These are phyloP conservation scores for Ceratothoa steindachneri DNA, from an alignment of 2,888 invertebrate species.

Conservation along the genomic window DNA sequence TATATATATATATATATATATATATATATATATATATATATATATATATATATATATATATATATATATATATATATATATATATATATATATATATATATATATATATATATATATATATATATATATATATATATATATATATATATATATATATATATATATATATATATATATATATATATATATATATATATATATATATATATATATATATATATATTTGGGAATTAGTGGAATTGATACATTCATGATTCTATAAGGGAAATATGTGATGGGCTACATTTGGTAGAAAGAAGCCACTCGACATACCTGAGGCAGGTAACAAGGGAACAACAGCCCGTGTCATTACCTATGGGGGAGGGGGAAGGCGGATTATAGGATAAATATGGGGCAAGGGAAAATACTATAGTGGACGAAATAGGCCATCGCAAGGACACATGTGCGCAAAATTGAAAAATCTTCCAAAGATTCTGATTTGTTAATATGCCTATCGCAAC, in stretches of 20 bases:
- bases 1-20: background rate
- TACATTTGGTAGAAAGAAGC: no score
- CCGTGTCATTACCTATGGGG: background rate
- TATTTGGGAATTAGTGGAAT: no score
- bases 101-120: background rate
- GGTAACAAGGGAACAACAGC: background rate
- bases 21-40: background rate
- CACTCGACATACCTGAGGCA: background rate
- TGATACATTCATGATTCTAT: background rate
- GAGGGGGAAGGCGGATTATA: background rate
- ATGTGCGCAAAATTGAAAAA: no score
- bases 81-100: background rate
- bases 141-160: slow-evolving; percentile 14
- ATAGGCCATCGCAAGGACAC: no score
- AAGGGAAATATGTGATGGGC: background rate
- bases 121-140: slow-evolving; percentile 15
- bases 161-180: slow-evolving; percentile 13
- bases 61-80: background rate
- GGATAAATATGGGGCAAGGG: background rate
- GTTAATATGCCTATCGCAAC: no score
- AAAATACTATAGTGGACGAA: background rate
- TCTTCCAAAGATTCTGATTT: no score
- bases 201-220: background rate
- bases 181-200: slow-evolving; percentile 12
- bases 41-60: background rate